A percentile compares a stretch with the other conserved stretches of the same genome.
Evolutionary conservation across 2,797 vertebrate species (phyloP).

Genomic region (Eidolon dupreanum): DNA sequence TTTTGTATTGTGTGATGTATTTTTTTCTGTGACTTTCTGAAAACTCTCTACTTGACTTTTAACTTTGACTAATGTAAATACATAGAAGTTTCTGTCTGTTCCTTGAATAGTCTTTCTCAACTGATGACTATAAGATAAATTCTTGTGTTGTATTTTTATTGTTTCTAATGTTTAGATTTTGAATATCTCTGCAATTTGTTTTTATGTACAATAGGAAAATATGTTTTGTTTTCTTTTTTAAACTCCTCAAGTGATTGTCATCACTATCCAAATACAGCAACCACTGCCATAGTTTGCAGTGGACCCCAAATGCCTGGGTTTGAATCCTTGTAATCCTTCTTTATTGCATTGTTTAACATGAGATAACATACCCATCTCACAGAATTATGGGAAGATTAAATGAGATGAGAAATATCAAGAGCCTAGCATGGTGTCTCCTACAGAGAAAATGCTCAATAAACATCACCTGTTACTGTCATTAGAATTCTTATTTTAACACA

Average conservation of each 20-base stretch:
- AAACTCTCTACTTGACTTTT: not conserved
- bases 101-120: slow-evolving; percentile 14
- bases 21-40: not conserved
- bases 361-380: not conserved
- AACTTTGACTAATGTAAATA: not conserved
- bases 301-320: not conserved
- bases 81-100: not conserved
- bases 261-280: not conserved
- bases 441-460: not conserved
- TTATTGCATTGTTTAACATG: not conserved
- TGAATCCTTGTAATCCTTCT: not conserved
- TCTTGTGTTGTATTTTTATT: not conserved
- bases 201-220: not conserved
- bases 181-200: not conserved
- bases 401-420: not conserved
- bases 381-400: not conserved
- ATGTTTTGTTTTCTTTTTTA: not conserved
- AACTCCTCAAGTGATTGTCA: not conserved
- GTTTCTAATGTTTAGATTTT: slow-evolving; percentile 11
- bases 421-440: not conserved
- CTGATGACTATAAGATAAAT: not conserved
- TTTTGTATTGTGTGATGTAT: not conserved
- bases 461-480: not conserved
- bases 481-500: not conserved
- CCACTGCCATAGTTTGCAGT: not conserved